These are phyloP conservation scores for Ennomos quercinarius DNA, from an alignment of 2,888 invertebrate genomes.

Conservation along the genomic window DNA sequence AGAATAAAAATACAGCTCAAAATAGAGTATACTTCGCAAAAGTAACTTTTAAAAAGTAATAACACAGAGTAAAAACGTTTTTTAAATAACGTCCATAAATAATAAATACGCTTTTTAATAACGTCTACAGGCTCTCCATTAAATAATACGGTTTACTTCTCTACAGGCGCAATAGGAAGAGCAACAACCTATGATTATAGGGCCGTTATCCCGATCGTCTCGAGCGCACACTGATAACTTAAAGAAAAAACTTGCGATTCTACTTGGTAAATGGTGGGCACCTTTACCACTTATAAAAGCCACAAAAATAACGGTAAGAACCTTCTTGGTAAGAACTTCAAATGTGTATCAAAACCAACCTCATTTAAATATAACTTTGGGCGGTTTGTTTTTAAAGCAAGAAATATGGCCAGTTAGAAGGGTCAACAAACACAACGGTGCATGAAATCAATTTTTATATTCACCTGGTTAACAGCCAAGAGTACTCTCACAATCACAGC, in stretches of 20 bases:
- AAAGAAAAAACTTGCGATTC: constrained; percentile 49
- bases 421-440: constrained; percentile 58
- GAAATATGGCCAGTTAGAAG: constrained; percentile 46
- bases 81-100: constrained; percentile 39
- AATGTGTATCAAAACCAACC: constrained; percentile 37
- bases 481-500: constrained; percentile 75
- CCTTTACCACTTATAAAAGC: constrained; percentile 23
- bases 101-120: constrained; percentile 15
- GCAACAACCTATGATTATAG: constrained; percentile 85
- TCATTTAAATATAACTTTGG: constrained; percentile 49
- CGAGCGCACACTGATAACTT: constrained; percentile 70
- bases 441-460: constrained; percentile 66
- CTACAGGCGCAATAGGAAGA: constrained; percentile 73
- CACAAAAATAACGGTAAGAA: constrained; percentile 35
- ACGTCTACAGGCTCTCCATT: constrained; percentile 55
- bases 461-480: constrained; percentile 79
- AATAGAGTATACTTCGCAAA: no score
- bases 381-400: constrained; percentile 31
- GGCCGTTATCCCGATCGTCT: constrained; percentile 81
- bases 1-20: no score
- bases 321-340: constrained; percentile 2
- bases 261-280: constrained; percentile 12
- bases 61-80: no score
- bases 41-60: no score
- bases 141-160: constrained; percentile 63